Percentiles rank a stretch among this genome's conserved stretches.
phyloP scores from a whole-genome alignment of 2,888 invertebrate genomes.

The Caenorhabditis imperialis region DNA sequence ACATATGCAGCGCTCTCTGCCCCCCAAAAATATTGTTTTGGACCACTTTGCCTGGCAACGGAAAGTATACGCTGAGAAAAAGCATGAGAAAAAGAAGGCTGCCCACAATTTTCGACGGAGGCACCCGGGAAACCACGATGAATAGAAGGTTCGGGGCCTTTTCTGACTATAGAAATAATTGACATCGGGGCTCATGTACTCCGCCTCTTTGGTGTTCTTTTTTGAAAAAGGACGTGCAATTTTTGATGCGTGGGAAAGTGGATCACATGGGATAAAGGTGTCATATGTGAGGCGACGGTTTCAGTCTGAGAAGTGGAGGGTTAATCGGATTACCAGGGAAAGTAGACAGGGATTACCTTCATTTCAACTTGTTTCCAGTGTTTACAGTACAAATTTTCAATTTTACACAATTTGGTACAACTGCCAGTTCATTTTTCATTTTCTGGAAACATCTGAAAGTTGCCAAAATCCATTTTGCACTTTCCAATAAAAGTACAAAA shows the following conservation, averaged over 20 bases:
- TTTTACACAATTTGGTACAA: no score
- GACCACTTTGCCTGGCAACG: conserved; percentile 54
- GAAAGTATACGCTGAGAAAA: conserved; percentile 45
- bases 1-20: conserved; percentile 11
- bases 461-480: no score
- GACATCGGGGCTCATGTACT: conserved; percentile 27
- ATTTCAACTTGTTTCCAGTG: no score
- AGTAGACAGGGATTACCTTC: no score
- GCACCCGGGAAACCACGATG: conserved; percentile 23
- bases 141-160: conserved; percentile 27
- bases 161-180: conserved; percentile 48
- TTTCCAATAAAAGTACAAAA: no score
- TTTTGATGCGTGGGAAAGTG: not conserved
- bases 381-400: no score
- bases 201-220: conserved; percentile 9
- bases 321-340: no score
- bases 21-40: conserved; percentile 48
- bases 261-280: not conserved
- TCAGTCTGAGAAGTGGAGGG: no score
- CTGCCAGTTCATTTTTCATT: no score
- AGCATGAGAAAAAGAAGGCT: conserved; percentile 3
- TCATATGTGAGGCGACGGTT: not conserved
- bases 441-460: no score
- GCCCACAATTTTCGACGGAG: conserved; percentile 27
- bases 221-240: no score